phyloP scores from a whole-genome alignment of 2,797 vertebrate species.

The Tinamus major region DNA sequence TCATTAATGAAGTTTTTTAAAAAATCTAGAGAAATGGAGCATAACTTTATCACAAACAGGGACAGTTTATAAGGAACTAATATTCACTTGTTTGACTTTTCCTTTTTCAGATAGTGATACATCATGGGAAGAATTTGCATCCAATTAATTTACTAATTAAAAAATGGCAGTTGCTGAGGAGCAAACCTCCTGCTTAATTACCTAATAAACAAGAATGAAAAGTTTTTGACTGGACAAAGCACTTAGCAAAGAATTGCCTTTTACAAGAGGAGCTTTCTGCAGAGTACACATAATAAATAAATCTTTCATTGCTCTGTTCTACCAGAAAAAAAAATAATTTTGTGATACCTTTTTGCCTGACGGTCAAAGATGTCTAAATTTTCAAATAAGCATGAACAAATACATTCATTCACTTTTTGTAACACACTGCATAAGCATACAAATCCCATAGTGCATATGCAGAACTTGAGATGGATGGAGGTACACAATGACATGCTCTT shows the following conservation, averaged over 20 bases:
- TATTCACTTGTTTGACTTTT: not conserved
- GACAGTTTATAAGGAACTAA: not conserved
- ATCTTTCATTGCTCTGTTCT: not conserved
- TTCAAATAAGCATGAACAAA: not conserved
- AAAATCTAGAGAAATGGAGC: not conserved
- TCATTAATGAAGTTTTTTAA: not conserved
- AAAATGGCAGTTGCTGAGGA: conserved; percentile 5
- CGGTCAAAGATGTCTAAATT: not conserved
- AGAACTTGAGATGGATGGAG: not conserved
- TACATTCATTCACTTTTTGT: not conserved
- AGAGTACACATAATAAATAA: not conserved
- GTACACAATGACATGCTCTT: not conserved
- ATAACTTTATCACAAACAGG: not conserved
- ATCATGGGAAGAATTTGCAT: not conserved
- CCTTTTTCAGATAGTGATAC: not conserved
- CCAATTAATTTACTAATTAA: not conserved
- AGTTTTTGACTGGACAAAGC: conserved; percentile 1
- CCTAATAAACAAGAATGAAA: conserved; percentile 16
- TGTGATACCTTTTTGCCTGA: not conserved
- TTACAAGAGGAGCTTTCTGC: not conserved
- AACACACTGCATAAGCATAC: not conserved
- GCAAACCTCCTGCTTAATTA: not conserved
- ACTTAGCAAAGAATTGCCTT: not conserved
- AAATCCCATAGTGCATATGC: not conserved
- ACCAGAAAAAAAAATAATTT: not conserved